Percentiles rank a stretch among this genome's conserved stretches.
Evolutionary conservation across 2,797 vertebrate species (phyloP).

Genomic region (Gallinago stenura): DNA sequence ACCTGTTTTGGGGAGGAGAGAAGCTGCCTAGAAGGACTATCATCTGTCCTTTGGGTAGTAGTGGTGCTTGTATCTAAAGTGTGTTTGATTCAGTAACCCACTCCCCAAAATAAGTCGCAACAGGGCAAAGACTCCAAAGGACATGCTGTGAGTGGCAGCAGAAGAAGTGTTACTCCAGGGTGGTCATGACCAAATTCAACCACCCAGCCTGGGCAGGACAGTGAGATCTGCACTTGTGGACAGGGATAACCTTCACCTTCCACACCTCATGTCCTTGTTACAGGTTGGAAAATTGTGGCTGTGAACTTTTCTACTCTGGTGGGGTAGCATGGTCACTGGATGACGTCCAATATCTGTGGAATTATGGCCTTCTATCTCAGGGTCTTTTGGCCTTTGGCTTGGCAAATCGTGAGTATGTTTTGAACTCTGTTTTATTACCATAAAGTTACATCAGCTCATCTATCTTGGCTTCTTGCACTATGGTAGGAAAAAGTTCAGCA

Average conservation of each 20-base stretch:
- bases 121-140: not conserved
- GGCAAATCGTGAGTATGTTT: not conserved
- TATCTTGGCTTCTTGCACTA: not conserved
- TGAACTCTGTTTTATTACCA: constrained; percentile 14
- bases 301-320: not conserved
- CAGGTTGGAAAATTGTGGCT: not conserved
- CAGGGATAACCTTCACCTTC: not conserved
- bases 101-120: not conserved
- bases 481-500: constrained; percentile 9
- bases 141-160: not conserved
- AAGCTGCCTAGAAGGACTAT: not conserved
- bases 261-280: rapidly evolving
- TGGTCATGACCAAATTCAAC: not conserved
- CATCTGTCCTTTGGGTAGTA: not conserved
- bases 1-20: not conserved
- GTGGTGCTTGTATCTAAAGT: not conserved
- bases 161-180: not conserved
- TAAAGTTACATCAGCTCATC: constrained; percentile 39
- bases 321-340: not conserved
- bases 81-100: not conserved
- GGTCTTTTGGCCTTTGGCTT: not conserved
- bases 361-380: not conserved
- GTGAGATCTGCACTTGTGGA: not conserved
- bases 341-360: not conserved
- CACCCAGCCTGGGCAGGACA: not conserved